Conservation (phyloP, 2,113 vertebrate genomes). For the Brachionichthys hirsutus region DNA sequence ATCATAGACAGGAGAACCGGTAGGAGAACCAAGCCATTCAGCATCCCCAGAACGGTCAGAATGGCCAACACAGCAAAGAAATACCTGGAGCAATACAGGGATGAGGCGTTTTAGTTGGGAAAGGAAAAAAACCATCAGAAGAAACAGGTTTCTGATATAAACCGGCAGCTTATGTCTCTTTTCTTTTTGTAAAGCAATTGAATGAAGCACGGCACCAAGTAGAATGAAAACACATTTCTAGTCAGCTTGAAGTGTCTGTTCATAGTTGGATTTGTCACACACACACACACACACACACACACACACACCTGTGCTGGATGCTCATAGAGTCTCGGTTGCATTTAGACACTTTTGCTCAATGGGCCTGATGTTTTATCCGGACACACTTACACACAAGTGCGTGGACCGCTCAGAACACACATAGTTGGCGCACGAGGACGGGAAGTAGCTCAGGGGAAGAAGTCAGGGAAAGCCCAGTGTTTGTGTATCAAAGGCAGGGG, state of each 20-base stretch:
- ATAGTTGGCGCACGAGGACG: slow-evolving; percentile 48
- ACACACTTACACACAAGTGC: slow-evolving; percentile 2
- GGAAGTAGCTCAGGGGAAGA: slow-evolving; percentile 62
- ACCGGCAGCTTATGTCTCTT: not conserved
- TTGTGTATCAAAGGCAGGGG: slow-evolving; percentile 64
- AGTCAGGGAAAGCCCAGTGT: slow-evolving; percentile 66
- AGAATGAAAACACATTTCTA: not conserved
- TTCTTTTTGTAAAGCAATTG: no score
- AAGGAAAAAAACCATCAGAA: not conserved
- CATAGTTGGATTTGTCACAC: slow-evolving; percentile 2
- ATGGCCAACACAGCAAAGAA: slow-evolving; percentile 94
- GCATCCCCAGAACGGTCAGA: slow-evolving; percentile 90
- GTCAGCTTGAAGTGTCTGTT: slow-evolving; percentile 3
- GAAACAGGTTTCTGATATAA: not conserved
- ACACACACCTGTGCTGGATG: not conserved
- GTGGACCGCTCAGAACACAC: slow-evolving; percentile 25
- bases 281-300: not conserved
- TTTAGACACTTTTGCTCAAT: slow-evolving; percentile 15
- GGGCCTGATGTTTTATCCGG: not conserved
- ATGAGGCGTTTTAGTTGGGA: slow-evolving; percentile 8
- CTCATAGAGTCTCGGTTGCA: not conserved
- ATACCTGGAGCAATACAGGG: slow-evolving; percentile 79
- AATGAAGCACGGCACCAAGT: no score
- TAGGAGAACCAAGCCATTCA: slow-evolving; percentile 93
- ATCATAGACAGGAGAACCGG: slow-evolving; percentile 92